A percentile compares a stretch with the other conserved stretches of the same genome.
Conservation (phyloP, 2,888 invertebrate genomes). For the Callimorpha dominula region DNA sequence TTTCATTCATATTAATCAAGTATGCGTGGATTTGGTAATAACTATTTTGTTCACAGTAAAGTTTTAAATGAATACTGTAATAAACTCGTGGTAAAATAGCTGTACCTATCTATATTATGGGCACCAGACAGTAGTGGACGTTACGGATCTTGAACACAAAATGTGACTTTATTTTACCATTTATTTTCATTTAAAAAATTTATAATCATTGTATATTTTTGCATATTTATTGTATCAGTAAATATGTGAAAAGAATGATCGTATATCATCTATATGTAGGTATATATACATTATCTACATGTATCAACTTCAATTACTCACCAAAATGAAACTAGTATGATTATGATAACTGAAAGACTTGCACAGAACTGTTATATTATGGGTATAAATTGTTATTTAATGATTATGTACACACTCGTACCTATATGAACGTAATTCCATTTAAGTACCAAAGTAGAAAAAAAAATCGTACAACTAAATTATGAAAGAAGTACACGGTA, state of each 20-base stretch:
- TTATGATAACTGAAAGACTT: too few relatives aligned
- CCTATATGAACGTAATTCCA: too few relatives aligned
- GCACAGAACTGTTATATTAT: too few relatives aligned
- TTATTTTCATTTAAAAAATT: too few relatives aligned
- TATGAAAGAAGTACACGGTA: neutral
- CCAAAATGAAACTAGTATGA: too few relatives aligned
- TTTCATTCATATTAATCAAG: constrained; percentile 6
- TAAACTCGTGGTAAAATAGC: neutral
- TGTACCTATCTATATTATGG: neutral
- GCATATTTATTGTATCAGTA: neutral
- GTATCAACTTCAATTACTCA: too few relatives aligned
- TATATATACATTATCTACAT: too few relatives aligned
- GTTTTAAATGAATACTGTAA: neutral
- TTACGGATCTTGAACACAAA: neutral
- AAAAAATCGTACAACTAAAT: neutral
- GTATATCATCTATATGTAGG: neutral
- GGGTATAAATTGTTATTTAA: too few relatives aligned
- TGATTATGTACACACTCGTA: too few relatives aligned
- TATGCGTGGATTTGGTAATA: neutral
- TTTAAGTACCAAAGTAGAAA: neutral
- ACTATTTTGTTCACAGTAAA: neutral
- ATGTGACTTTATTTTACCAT: neutral
- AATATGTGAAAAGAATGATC: neutral
- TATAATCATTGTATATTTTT: neutral
- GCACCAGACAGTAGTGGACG: neutral